phyloP scores from a whole-genome alignment of 2,113 vertebrate species.

The Nanorana parkeri region DNA sequence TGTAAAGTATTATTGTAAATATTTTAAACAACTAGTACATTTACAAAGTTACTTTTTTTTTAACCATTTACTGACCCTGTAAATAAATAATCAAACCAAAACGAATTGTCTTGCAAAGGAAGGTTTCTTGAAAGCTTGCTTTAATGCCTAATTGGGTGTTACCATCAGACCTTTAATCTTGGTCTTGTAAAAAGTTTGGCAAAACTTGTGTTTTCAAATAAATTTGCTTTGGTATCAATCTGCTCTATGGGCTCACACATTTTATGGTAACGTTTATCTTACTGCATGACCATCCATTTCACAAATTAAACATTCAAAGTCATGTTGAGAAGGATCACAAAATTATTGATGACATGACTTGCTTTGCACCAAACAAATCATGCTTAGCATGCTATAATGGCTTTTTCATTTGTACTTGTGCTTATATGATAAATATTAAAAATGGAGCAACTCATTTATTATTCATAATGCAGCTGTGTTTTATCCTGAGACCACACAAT shows the following conservation, averaged over 20 bases:
- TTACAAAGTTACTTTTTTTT: too few species aligned
- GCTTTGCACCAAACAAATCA: not conserved
- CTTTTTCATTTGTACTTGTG: not conserved
- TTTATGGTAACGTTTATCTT: not conserved
- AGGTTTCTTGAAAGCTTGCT: too few species aligned
- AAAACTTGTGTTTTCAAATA: too few species aligned
- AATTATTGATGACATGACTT: slow-evolving; percentile 13
- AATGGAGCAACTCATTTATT: slow-evolving; percentile 26
- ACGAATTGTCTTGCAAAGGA: too few species aligned
- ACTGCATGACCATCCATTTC: not conserved
- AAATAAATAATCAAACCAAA: too few species aligned
- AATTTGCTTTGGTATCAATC: too few species aligned
- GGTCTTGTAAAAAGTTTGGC: too few species aligned
- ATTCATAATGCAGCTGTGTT: slow-evolving; percentile 39
- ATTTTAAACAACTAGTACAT: too few species aligned
- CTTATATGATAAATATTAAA: slow-evolving; percentile 36
- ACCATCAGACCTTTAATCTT: too few species aligned
- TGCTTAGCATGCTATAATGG: slow-evolving; percentile 30
- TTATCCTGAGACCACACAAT: slow-evolving; percentile 11
- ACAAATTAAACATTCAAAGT: slow-evolving; percentile 1
- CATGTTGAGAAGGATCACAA: not conserved
- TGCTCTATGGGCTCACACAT: not conserved
- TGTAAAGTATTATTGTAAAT: too few species aligned
- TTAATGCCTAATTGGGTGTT: too few species aligned
- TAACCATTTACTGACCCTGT: too few species aligned